These are phyloP conservation scores for Percopsis transmontana DNA, from an alignment of 2,113 vertebrate genomes.

Conservation along the genomic window DNA sequence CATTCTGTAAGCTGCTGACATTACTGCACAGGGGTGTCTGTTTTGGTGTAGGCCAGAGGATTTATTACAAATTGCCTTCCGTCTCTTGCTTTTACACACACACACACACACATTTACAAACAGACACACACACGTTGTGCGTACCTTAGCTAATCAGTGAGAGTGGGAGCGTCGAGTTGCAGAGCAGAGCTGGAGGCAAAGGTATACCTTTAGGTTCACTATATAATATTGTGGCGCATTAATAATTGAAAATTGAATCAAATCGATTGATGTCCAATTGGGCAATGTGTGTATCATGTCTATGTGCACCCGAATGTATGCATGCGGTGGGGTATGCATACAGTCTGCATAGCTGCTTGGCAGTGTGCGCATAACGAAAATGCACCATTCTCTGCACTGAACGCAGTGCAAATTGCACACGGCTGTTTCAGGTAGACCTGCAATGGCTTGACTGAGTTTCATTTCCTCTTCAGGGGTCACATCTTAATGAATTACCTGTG, in stretches of 20 bases:
- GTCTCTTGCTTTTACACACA: no score
- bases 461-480: slow-evolving; percentile 75
- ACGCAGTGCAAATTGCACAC: slow-evolving; percentile 31
- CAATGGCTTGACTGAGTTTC: slow-evolving; percentile 62
- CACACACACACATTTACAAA: no score
- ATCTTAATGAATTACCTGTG: slow-evolving; percentile 81
- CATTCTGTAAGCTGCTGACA: slow-evolving; percentile 23
- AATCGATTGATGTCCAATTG: neutral
- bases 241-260: neutral
- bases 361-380: neutral
- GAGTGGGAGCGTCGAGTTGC: no score
- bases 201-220: neutral
- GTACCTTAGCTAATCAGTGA: no score
- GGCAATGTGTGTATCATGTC: neutral
- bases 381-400: slow-evolving; percentile 10
- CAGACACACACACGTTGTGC: neutral
- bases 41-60: neutral
- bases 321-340: neutral
- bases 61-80: neutral
- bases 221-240: neutral
- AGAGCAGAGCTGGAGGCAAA: no score
- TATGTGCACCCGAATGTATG: slow-evolving; percentile 5
- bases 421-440: slow-evolving; percentile 42
- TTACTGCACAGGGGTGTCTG: neutral
- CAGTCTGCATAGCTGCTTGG: neutral